Evolutionary conservation across 2,113 vertebrate genomes (phyloP).

Genomic region (Hippocampus barbouri): DNA sequence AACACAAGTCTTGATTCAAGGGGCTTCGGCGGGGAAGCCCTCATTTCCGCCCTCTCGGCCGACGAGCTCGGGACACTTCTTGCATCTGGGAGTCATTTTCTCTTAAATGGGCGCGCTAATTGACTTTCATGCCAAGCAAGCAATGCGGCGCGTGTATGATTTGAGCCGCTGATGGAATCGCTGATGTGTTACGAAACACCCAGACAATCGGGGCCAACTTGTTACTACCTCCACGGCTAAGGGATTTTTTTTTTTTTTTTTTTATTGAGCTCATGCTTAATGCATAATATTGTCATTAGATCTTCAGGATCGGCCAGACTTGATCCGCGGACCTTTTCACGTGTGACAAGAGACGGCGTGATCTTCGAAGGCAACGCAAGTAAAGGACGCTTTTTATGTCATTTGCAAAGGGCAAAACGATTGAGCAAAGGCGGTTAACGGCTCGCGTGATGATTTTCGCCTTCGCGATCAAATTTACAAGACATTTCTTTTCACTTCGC

Average conservation of each 20-base stretch:
- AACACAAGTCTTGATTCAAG: conserved; percentile 74
- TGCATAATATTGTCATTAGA: neutral
- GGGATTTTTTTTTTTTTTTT: neutral
- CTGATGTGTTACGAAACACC: conserved; percentile 33
- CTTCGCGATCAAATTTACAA: no score
- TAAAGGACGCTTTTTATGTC: neutral
- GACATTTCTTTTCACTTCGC: no score
- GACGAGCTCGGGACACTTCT: conserved; percentile 58
- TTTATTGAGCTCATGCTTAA: no score
- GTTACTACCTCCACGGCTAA: neutral
- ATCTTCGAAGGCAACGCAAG: neutral
- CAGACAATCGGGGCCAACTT: conserved; percentile 24
- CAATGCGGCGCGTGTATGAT: conserved; percentile 44
- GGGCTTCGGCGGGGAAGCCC: conserved; percentile 51
- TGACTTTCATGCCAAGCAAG: conserved; percentile 56
- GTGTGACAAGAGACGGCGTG: neutral
- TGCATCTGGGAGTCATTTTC: conserved; percentile 70
- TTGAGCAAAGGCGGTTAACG: neutral
- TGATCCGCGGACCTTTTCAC: neutral
- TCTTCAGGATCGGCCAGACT: neutral
- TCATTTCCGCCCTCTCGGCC: conserved; percentile 59
- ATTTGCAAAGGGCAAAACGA: neutral
- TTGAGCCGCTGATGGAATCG: conserved; percentile 42
- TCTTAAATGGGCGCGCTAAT: conserved; percentile 72
- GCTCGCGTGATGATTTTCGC: no score